These are phyloP conservation scores for Apis mellifera DNA, from an alignment of 1,140 invertebrate genomes.

Conservation along the genomic window Amel_HAv3.1 CM009940.2:826001-826500, in stretches of 20 bases:
- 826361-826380: too few relatives aligned
- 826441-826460: neutral
- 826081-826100: constrained; percentile 66
- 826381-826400: too few relatives aligned
- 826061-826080: constrained; percentile 71
- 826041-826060: constrained; percentile 77
- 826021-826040: constrained; percentile 73
- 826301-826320: too few relatives aligned
- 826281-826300: neutral
- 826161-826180: constrained; percentile 50
- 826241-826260: constrained; percentile 18
- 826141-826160: constrained; percentile 12
- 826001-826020: constrained; percentile 78
- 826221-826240: constrained; percentile 24
- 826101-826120: constrained; percentile 33
- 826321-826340: neutral
- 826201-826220: constrained; percentile 10
- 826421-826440: neutral
- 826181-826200: constrained; percentile 44
- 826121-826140: neutral
- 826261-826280: neutral
- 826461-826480: neutral
- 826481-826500: neutral
- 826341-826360: constrained; percentile 13
- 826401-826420: too few relatives aligned